Base-by-base conservation (phyloP, 2,113 vertebrate species). In the Macheiramphus alcinus region DNA sequence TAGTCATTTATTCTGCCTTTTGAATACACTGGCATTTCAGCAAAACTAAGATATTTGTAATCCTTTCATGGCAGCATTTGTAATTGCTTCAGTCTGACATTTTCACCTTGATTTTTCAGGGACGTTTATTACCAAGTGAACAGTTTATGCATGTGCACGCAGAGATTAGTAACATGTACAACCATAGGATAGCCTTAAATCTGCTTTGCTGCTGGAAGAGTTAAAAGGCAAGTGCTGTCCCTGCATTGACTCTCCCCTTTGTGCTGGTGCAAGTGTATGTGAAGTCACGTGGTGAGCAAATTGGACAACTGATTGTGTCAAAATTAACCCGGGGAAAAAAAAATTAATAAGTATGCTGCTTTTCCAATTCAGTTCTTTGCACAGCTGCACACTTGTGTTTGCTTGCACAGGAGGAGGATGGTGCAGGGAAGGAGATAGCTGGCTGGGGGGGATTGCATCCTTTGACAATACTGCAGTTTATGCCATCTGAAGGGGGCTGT, bases 381-480 rank as follows among this genome's bases (percentile, higher is more conserved):
- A 18, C n/a, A 76, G 86, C 73, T 87, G 61, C 59, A 16, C 4
- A 0, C 48, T 62, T 55, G 19, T 25, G 23, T 78, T 58, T 61
- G 73, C 59, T 80, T 59, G 55, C 59, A 15, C 34, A 16, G 63
- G 43, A 56, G 29, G n/a, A 58, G 40, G 11, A 7, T 58, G 67
- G 48, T 20, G 7, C 40, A 11, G 34, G 42, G 73, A 20, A 34
- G n/a, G 63, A 67, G 42, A 14, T 8, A 13, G 13, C 61, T 68
- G 80, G 9, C 32, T 68, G 58, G 13, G 75, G n/a, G 42, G 15
- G 20, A 4, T 48, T 40, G 43, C 43, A 16, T 52, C 62, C 42
- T 58, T 31, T 53, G 32, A 3, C 16, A 7, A 0, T 12, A 3
- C 58, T 86, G 66, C 36, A 32, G 45, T 1, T 2, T 36, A 7